These are phyloP conservation scores for Apis laboriosa DNA, from an alignment of 1,140 invertebrate species.

Conservation along the genomic window DNA sequence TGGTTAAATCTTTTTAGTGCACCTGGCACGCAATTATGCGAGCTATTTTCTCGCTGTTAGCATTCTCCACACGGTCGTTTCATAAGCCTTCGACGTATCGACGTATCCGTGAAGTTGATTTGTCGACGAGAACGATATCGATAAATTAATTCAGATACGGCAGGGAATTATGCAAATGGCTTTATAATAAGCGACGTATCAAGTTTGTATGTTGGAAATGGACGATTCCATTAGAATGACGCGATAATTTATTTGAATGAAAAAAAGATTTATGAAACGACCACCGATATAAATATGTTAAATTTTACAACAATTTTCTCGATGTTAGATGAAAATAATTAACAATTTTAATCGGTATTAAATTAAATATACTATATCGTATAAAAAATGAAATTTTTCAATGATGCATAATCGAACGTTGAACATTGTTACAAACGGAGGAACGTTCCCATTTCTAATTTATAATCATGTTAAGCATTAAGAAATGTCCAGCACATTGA, in stretches of 20 bases:
- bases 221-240: too few species aligned
- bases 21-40: constrained; percentile 32
- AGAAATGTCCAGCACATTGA: constrained; percentile 8
- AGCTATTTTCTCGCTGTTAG: constrained; percentile 7
- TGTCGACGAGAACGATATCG: background rate
- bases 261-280: constrained; percentile 12
- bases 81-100: constrained; percentile 2
- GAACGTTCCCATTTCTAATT: background rate
- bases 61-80: background rate
- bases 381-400: background rate
- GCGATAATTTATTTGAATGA: background rate
- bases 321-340: background rate
- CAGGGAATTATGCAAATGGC: background rate
- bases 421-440: background rate
- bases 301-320: background rate
- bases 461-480: background rate
- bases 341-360: background rate
- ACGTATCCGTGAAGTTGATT: background rate
- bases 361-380: background rate
- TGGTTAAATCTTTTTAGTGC: constrained; percentile 37
- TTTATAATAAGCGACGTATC: background rate
- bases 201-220: background rate
- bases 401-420: background rate
- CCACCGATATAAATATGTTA: background rate
- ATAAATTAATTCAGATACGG: background rate